Base-by-base conservation (phyloP, 1,140 invertebrate genomes). In the Diprion similis region DNA sequence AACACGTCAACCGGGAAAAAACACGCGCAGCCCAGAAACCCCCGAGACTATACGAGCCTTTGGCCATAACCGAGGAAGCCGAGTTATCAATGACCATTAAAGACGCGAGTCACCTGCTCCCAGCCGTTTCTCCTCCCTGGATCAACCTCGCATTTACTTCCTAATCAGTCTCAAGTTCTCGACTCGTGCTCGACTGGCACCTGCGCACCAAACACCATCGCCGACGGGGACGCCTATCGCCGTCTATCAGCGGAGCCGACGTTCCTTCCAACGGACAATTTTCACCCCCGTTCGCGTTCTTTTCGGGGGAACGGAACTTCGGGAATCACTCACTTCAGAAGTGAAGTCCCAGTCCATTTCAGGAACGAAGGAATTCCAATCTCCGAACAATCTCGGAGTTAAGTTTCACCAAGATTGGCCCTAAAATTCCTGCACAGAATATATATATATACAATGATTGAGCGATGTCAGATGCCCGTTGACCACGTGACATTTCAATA, bases 61-160 rank as follows among this genome's bases (percentile, higher is more conserved):
- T 37, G 24, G 6, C 24, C 24, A 37, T 37, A 59, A 59, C 11
- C 51, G 8, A 9, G 51, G 51, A 59, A 37, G 11, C 11, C 51
- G 51, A 59, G 51, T 59, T 59, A 59, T 59, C 51, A 59, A 59
- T 59, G 51, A 59, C 51, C 9, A 59, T 59, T 59, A 59, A 59
- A 59, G 51, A 59, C 51, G 11, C 1, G n/a, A 59, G 51, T 59
- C 51, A 59, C 51, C 51, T 59, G 51, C 51, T 59, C 51, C 11
- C 11, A 59, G n/a, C 51, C 15, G 15, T 46, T 71, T 71, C 73
- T 70, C 68, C 73, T 74, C 71, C 67, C n/a, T 37, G 66, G 47
- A 46, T 75, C 47, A 46, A 71, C 66, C 64, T 71, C 65, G 66
- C 70, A 67, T 72, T 72, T 59, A 72, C 45, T 45, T 75, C 71